Percentiles rank a stretch among this genome's conserved stretches.
Evolutionary conservation across 2,797 vertebrate species (phyloP).

Genomic region (Acanthopagrus latus): DNA sequence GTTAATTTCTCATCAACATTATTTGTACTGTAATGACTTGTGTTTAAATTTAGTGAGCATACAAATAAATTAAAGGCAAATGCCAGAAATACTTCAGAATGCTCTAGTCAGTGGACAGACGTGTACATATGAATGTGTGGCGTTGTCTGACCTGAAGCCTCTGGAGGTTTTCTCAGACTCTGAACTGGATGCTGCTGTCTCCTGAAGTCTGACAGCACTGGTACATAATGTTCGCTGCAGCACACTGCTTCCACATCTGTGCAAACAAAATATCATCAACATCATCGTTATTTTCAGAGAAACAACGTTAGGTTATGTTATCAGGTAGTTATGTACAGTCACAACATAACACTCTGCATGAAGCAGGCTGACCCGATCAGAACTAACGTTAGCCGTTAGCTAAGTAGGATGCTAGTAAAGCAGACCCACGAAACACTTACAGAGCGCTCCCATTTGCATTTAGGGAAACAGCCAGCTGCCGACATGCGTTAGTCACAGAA

Average conservation of each 20-base stretch:
- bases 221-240: conserved; percentile 65
- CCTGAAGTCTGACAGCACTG: conserved; percentile 59
- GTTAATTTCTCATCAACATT: background rate
- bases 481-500: conserved; percentile 56
- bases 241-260: conserved; percentile 47
- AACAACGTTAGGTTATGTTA: background rate
- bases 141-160: conserved; percentile 73
- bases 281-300: background rate
- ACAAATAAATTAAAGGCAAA: background rate
- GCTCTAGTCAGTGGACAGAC: background rate
- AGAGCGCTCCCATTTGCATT: conserved; percentile 35
- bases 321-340: background rate
- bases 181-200: conserved; percentile 37
- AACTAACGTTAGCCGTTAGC: conserved; percentile 25
- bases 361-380: background rate
- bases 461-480: conserved; percentile 49
- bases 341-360: background rate
- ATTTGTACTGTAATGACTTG: background rate
- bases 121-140: background rate
- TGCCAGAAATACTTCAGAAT: background rate
- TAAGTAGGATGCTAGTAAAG: conserved; percentile 18
- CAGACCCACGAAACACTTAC: conserved; percentile 67
- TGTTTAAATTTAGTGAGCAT: too few relatives aligned
- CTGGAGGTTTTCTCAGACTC: conserved; percentile 11
- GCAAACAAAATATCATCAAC: background rate